phyloP scores from a whole-genome alignment of 2,113 vertebrate species.

The Psittacula cyanocephala region DNA sequence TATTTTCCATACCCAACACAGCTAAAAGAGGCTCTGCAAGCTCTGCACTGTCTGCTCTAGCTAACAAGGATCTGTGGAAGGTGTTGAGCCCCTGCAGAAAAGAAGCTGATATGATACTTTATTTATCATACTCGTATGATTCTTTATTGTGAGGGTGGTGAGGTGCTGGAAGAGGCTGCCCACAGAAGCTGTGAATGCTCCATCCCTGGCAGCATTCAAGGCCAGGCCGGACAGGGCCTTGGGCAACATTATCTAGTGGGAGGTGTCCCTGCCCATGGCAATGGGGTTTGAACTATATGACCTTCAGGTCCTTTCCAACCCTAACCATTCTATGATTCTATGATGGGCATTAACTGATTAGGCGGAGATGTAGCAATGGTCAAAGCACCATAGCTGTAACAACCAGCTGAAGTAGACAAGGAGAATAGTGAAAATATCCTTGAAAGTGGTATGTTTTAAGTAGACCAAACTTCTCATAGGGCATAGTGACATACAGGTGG shows the following conservation, averaged over 20 bases:
- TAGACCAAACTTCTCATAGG: neutral
- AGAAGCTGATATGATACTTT: neutral
- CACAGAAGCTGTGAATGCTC: neutral
- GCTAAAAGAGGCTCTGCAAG: neutral
- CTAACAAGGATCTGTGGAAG: neutral
- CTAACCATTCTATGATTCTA: neutral
- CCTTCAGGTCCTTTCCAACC: neutral
- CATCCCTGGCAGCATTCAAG: neutral
- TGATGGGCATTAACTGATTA: neutral
- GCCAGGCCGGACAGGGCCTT: neutral
- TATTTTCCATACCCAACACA: neutral
- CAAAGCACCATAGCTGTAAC: neutral
- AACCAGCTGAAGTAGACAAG: neutral
- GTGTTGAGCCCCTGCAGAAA: neutral
- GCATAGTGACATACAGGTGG: neutral
- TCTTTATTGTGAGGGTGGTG: neutral
- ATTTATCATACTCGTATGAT: neutral
- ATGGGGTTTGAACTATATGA: neutral
- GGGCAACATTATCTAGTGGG: neutral
- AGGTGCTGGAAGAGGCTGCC: neutral
- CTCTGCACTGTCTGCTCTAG: neutral
- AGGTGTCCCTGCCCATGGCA: neutral
- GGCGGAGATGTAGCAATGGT: neutral
- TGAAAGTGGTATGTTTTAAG: neutral
- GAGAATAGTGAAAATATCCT: neutral